A percentile compares a stretch with the other conserved stretches of the same genome.
Evolutionary conservation across 2,888 invertebrate genomes (phyloP).

Genomic region (Chrysolina oricalcia): DNA sequence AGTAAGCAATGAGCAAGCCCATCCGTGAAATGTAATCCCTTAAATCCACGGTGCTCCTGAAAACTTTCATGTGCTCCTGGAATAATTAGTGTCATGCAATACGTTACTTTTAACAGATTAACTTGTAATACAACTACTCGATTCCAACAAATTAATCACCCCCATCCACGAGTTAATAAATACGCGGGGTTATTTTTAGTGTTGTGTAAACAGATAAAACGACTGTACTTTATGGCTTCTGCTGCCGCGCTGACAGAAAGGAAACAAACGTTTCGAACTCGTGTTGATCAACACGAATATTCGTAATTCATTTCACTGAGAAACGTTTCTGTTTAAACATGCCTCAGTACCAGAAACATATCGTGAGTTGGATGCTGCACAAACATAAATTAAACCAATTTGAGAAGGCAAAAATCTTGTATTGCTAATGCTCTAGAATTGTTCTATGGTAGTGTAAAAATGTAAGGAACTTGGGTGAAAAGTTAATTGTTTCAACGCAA

Average conservation of each 20-base stretch:
- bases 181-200: conserved; percentile 15
- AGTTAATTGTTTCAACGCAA: too few relatives aligned
- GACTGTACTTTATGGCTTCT: not conserved
- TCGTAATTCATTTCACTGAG: too few relatives aligned
- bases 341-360: too few relatives aligned
- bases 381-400: too few relatives aligned
- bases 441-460: too few relatives aligned
- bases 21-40: conserved; percentile 32
- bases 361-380: too few relatives aligned
- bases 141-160: conserved; percentile 59
- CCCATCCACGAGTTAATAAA: conserved; percentile 32
- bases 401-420: too few relatives aligned
- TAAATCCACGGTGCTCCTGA: conserved; percentile 43
- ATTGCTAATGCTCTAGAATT: too few relatives aligned
- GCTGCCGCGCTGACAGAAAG: not conserved
- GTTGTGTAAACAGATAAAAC: conserved; percentile 9
- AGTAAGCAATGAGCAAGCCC: conserved; percentile 12
- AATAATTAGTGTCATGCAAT: conserved; percentile 58
- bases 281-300: too few relatives aligned
- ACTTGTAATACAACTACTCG: conserved; percentile 56
- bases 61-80: conserved; percentile 52
- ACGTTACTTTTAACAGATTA: conserved; percentile 52
- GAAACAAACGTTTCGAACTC: not conserved
- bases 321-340: too few relatives aligned
- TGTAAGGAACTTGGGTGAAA: too few relatives aligned